phyloP scores from a whole-genome alignment of 2,113 vertebrate genomes.

The Oreotrochilus melanogaster region DNA sequence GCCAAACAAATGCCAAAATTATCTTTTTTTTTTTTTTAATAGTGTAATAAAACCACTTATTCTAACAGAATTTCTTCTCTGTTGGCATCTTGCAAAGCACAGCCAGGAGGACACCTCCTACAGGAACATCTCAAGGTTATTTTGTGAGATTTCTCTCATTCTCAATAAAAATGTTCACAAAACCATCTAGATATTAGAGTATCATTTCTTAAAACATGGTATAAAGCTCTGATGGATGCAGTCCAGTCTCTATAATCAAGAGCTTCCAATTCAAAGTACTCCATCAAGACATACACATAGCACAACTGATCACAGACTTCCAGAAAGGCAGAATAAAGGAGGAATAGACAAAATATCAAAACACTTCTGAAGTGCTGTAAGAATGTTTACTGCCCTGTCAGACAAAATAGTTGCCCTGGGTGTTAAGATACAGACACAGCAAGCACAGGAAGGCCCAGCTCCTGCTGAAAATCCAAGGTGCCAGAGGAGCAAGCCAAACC shows the following conservation, averaged over 20 bases:
- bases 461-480: background rate
- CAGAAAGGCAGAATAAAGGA: background rate
- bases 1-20: conserved; percentile 48
- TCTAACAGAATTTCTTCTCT: conserved; percentile 31
- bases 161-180: background rate
- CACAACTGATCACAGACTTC: background rate
- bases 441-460: background rate
- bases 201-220: background rate
- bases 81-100: background rate
- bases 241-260: background rate
- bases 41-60: conserved; percentile 10
- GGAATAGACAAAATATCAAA: background rate
- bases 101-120: background rate
- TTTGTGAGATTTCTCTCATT: background rate
- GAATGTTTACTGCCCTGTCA: background rate
- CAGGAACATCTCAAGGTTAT: background rate
- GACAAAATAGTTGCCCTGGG: background rate
- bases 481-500: background rate
- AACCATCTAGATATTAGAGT: background rate
- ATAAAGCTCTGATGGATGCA: background rate
- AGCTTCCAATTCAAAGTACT: background rate
- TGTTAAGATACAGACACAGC: background rate
- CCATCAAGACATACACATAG: background rate
- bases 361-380: background rate
- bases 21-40: background rate